Evolutionary conservation across 1,140 invertebrate species (phyloP), one percentile per base, ranked within the genome.

Genomic region (Rhopalosiphum maidis): DNA sequence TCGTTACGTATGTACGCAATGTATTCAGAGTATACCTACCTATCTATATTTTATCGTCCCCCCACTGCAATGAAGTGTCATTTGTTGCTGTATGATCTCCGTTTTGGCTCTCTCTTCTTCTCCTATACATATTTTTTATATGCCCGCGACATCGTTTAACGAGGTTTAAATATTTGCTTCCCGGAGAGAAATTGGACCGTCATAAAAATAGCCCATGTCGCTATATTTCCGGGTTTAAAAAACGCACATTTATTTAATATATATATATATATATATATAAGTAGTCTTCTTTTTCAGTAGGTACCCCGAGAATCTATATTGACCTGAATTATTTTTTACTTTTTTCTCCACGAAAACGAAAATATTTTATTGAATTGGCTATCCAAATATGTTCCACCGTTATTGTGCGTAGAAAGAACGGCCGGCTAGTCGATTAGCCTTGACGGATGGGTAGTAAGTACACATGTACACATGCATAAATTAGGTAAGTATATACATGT

Each of bases 111-210:
- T 87, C 85, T 87, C 43, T 85, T 86, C 37, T 86, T 86, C 41
- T 86, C 41, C 25, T 48, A 35, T 11, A 46, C 25, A 46, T 25
- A 9, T 22, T 22, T 46, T 18, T n/a, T 87, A 35, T 87, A n/a
- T 48, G 46, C 43, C 30, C 21, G 43, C 7, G 46, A 87, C 48
- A 87, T 48, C 43, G 86, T 87, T 87, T 87, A 87, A 87, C 30
- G 41, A 85, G 83, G 83, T 85, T 85, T 85, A 85, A 85, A 85
- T 48, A 87, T 87, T 48, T 87, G 37, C 23, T 87, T 87, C n/a
- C 86, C 43, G 43, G 43, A 46, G 30, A 87, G 86, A 87, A 51
- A 87, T 87, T 87, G 30, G 48, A 87, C 46, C 7, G 43, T 48
- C 86, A 22, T 87, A 46, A 51, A 87, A 87, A 87, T 35, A 48